These are phyloP conservation scores for Chaetodon trifascialis DNA, from an alignment of 2,113 vertebrate genomes.

Conservation along the genomic window DNA sequence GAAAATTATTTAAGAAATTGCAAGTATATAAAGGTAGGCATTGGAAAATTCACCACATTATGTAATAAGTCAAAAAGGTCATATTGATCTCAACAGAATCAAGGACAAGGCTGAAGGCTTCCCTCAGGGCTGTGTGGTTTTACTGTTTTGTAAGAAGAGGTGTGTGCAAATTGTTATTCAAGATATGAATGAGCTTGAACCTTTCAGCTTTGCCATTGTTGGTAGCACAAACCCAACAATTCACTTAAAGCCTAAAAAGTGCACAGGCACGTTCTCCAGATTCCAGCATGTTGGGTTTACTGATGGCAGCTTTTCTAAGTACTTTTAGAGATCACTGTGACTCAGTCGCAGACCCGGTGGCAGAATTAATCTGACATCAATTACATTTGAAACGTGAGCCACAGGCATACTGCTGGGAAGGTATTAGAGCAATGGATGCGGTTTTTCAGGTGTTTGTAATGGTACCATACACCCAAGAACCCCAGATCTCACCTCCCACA, in stretches of 20 bases:
- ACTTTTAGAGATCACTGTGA: slow-evolving; percentile 45
- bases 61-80: neutral
- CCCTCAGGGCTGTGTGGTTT: too few species aligned
- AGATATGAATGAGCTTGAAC: slow-evolving; percentile 5
- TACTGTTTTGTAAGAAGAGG: neutral
- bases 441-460: slow-evolving; percentile 32
- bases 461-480: slow-evolving; percentile 3
- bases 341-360: slow-evolving; percentile 14
- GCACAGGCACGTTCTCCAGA: slow-evolving; percentile 35
- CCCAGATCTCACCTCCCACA: neutral
- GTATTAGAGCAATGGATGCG: neutral
- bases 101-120: neutral
- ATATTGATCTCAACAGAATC: neutral
- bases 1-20: too few species aligned
- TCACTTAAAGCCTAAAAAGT: slow-evolving; percentile 37
- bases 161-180: neutral
- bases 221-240: neutral
- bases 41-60: neutral
- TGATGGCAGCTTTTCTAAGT: slow-evolving; percentile 16
- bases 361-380: slow-evolving; percentile 44
- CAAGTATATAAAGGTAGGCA: neutral
- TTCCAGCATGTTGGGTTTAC: slow-evolving; percentile 15
- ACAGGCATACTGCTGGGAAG: slow-evolving; percentile 14
- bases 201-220: neutral
- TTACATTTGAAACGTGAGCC: slow-evolving; percentile 52